phyloP scores from a whole-genome alignment of 2,888 invertebrate genomes.

The Diarsia brunnea region DNA sequence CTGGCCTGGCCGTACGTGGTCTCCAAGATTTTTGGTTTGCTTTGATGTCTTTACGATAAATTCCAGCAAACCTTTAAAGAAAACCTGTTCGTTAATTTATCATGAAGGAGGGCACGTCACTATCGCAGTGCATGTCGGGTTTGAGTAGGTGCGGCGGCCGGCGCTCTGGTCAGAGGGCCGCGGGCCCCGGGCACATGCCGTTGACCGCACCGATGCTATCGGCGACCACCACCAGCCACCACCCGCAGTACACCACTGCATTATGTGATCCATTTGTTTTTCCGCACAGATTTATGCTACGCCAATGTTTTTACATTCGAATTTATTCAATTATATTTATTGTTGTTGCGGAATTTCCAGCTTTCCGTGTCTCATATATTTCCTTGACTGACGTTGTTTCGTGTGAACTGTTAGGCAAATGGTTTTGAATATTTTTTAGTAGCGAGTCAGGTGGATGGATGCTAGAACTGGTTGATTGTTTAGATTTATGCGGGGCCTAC shows the following conservation, averaged over 20 bases:
- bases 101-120: slow-evolving; percentile 36
- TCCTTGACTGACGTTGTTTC: slow-evolving; percentile 57
- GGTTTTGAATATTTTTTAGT: slow-evolving; percentile 41
- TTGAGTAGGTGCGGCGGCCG: slow-evolving; percentile 43
- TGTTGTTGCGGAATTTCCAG: slow-evolving; percentile 57
- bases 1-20: neutral
- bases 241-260: slow-evolving; percentile 66
- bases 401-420: slow-evolving; percentile 45
- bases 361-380: slow-evolving; percentile 58
- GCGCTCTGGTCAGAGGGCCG: slow-evolving; percentile 50
- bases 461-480: slow-evolving; percentile 24
- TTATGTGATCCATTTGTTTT: slow-evolving; percentile 74
- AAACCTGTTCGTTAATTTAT: neutral
- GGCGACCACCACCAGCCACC: slow-evolving; percentile 33
- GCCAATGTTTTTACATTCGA: slow-evolving; percentile 65
- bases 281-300: slow-evolving; percentile 74
- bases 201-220: slow-evolving; percentile 72
- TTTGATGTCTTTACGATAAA: neutral
- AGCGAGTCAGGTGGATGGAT: slow-evolving; percentile 21
- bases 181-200: slow-evolving; percentile 51
- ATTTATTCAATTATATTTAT: slow-evolving; percentile 67
- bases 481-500: slow-evolving; percentile 42
- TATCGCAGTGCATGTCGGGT: slow-evolving; percentile 42
- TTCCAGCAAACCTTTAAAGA: neutral
- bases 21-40: neutral